Evolutionary conservation across 1,140 invertebrate species (phyloP), one percentile per base, ranked within the genome.

Genomic region (Eupeodes corollae): DNA sequence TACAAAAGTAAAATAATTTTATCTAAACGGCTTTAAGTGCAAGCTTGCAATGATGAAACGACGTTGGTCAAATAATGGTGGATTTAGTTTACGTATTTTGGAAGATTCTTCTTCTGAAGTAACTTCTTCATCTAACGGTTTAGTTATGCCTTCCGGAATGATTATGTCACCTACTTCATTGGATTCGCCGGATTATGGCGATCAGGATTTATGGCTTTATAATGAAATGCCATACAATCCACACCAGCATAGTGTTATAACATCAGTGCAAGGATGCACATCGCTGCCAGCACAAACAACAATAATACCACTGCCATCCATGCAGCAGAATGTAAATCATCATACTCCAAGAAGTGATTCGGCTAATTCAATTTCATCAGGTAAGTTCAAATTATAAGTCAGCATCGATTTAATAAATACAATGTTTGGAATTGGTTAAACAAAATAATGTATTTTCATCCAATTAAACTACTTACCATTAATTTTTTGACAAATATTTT

Each of bases 201-300:
- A 87, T 52, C 73, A 88, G 39, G 86, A 90, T 54, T 74, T 90
- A 47, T 91, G 86, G 86, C 80, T 88, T 50, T 77, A 75, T 56
- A 73, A 75, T 49, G 75, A 76, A 58, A 61, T 47, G 50, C 56
- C 40, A 37, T 73, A 46, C 63, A 51, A 44, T 52, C 49, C 46
- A 52, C 55, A 53, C 66, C 70, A 48, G 49, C 55, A 64, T 34
- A 61, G 59, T 46, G 59, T 66, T 42, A 65, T 64, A 37, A 57
- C 63, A 9, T 47, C 67, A 42, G 55, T 57, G 14, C 37, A 63
- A 61, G 60, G 55, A 57, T 52, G 50, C 21, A 46, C 49, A 3
- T 37, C 59, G 6, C 42, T 67, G 37, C 64, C 64, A 6, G 49
- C 61, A 40, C 64, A 67, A 50, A 68, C 65, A 2, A 61, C 65